A percentile compares a stretch with the other conserved stretches of the same genome.
These are phyloP conservation scores for Chaenocephalus aceratus DNA, from an alignment of 2,113 vertebrate genomes.

Conservation along the genomic window DNA sequence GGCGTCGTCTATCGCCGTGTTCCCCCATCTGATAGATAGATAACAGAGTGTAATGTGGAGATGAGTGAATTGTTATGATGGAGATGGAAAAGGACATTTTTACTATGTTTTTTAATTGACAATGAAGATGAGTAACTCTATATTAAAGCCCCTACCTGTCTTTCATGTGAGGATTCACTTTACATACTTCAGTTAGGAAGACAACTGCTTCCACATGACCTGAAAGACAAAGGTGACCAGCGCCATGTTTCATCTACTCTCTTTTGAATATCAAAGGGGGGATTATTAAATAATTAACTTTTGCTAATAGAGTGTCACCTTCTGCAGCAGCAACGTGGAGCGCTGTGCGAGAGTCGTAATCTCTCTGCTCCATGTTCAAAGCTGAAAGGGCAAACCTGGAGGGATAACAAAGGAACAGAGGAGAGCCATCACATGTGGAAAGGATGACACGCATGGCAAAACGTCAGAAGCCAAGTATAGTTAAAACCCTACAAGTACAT, in stretches of 20 bases:
- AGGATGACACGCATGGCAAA: constrained; percentile 14
- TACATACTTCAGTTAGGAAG: constrained; percentile 89
- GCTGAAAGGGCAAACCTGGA: constrained; percentile 89
- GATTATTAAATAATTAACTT: not conserved
- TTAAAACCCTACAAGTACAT: not conserved
- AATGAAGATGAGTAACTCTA: not conserved
- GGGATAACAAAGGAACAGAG: constrained; percentile 2
- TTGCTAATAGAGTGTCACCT: constrained; percentile 77
- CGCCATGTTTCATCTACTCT: not conserved
- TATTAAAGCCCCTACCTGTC: constrained; percentile 82
- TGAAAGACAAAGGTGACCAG: constrained; percentile 51
- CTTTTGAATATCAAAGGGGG: constrained; percentile 29
- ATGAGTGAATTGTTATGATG: constrained; percentile 4
- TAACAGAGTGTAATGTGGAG: constrained; percentile 14
- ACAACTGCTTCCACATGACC: constrained; percentile 87
- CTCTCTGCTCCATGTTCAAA: constrained; percentile 90
- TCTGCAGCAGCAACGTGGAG: constrained; percentile 89
- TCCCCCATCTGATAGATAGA: constrained; percentile 87
- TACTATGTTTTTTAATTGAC: not conserved
- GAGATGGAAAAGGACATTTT: not conserved
- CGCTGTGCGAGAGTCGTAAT: constrained; percentile 90
- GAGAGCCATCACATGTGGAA: not conserved
- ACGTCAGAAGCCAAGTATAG: constrained; percentile 2
- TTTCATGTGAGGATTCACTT: constrained; percentile 88
- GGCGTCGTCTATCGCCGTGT: constrained; percentile 89